Base-by-base conservation (phyloP, 1,140 invertebrate species). In the Diprion similis region DNA sequence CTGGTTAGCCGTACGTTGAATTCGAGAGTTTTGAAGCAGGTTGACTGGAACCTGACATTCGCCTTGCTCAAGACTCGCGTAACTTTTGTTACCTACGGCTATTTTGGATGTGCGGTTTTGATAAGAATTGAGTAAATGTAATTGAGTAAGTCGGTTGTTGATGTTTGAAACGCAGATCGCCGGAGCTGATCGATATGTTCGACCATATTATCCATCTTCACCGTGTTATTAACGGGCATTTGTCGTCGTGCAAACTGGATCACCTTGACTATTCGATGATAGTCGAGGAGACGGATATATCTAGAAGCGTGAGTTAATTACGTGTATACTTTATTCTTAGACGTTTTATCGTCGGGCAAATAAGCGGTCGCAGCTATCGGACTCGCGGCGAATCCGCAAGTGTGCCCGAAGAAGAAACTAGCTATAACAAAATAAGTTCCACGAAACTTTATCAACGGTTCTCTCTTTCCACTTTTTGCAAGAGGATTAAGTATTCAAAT, bases 271-370 rank as follows among this genome's bases (percentile, higher is more conserved):
- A 59, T 59, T 59, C 51, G 51, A 59, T 59, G 51, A 59, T 59
- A 59, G 51, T 59, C 0, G n/a, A 59, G 6, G 3, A 59, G 51
- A 17, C 51, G n/a, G 9, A 15, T 4, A 17, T 59, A 59, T 59
- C 3, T 15, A 59, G 6, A 59, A 59, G 51, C 51, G 6, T 59
- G 11, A 59, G n/a, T 17, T 59, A 59, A 37, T 37, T 37, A 37
- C 75, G 66, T 71, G 64, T 13, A 73, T 74, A 72, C 68, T 71
- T 73, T 78, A 76, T 80, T 80, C 75, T 79, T 78, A 76, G 78
- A 75, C 76, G 46, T 65, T 70, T 77, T 80, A 79, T 80, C 77
- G 76, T 59, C 65, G 48, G 19, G 69, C 19, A 78, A 78, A 77
- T 71, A 73, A 74, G 71, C 46, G n/a, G 51, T 59, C n/a, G 9